A percentile compares a stretch with the other conserved stretches of the same genome.
phyloP scores from a whole-genome alignment of 2,888 invertebrate genomes.

The Agrochola macilenta region DNA sequence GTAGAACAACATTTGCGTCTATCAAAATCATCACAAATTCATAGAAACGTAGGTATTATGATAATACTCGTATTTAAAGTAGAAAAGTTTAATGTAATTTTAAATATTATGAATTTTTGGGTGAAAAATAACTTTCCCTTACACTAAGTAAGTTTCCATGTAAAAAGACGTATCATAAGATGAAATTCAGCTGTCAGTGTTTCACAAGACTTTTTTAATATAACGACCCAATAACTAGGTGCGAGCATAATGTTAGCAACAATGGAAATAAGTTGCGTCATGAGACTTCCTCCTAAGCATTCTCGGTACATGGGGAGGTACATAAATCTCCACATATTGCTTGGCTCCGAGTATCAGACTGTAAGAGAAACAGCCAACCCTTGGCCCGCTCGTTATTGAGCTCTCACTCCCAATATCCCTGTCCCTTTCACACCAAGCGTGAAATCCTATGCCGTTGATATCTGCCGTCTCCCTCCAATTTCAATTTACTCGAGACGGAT shows the following conservation, averaged over 20 bases:
- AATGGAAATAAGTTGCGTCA: constrained; percentile 84
- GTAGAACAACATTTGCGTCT: not conserved
- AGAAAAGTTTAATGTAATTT: no score
- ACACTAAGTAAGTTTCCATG: not conserved
- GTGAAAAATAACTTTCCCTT: not conserved
- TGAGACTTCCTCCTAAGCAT: constrained; percentile 82
- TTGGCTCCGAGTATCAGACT: constrained; percentile 82
- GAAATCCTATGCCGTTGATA: constrained; percentile 62
- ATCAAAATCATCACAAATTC: not conserved
- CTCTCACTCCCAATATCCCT: constrained; percentile 86
- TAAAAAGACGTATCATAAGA: not conserved
- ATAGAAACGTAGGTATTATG: not conserved
- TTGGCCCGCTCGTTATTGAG: constrained; percentile 91
- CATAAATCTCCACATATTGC: constrained; percentile 90
- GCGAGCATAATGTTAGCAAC: constrained; percentile 72
- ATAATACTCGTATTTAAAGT: no score
- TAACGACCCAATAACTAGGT: constrained; percentile 49
- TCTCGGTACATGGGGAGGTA: constrained; percentile 80
- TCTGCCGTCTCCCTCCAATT: constrained; percentile 87
- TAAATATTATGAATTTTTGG: no score
- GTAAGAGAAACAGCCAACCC: constrained; percentile 90
- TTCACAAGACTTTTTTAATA: constrained; percentile 52
- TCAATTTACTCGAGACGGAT: constrained; percentile 91
- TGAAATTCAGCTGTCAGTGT: constrained; percentile 17
- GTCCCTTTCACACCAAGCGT: constrained; percentile 76